Conservation (phyloP, 2,113 vertebrate species). For the Mustela nigripes region DNA sequence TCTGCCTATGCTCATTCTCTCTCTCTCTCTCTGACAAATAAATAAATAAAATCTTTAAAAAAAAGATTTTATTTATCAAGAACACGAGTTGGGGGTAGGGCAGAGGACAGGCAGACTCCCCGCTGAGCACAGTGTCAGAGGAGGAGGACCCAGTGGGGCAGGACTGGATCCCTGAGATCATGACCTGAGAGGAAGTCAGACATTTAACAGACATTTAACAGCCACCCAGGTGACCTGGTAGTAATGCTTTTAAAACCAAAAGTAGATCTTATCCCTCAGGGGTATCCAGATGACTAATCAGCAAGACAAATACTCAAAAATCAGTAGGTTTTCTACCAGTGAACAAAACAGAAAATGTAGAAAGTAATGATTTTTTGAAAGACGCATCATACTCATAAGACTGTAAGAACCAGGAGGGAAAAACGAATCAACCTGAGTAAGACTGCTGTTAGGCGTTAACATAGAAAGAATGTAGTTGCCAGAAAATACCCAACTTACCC, state of each 20-base stretch:
- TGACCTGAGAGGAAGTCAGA: too few relatives aligned
- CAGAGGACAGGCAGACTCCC: background rate
- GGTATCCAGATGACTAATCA: background rate
- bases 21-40: too few relatives aligned
- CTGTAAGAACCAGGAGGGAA: background rate
- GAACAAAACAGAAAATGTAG: slow-evolving; percentile 14
- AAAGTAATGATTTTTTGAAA: background rate
- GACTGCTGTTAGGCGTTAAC: background rate
- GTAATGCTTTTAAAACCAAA: background rate
- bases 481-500: background rate
- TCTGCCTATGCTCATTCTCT: too few relatives aligned
- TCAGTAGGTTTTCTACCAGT: background rate
- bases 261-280: background rate
- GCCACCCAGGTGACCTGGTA: background rate
- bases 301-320: background rate
- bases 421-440: background rate
- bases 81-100: background rate
- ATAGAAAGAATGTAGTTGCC: background rate
- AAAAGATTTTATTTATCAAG: background rate
- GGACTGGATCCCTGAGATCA: too few relatives aligned
- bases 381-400: background rate
- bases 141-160: too few relatives aligned
- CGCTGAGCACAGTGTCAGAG: too few relatives aligned
- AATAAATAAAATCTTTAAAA: too few relatives aligned
- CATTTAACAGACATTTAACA: background rate